Conservation (phyloP, 2,113 vertebrate species). For the Scalopus aquaticus region DNA sequence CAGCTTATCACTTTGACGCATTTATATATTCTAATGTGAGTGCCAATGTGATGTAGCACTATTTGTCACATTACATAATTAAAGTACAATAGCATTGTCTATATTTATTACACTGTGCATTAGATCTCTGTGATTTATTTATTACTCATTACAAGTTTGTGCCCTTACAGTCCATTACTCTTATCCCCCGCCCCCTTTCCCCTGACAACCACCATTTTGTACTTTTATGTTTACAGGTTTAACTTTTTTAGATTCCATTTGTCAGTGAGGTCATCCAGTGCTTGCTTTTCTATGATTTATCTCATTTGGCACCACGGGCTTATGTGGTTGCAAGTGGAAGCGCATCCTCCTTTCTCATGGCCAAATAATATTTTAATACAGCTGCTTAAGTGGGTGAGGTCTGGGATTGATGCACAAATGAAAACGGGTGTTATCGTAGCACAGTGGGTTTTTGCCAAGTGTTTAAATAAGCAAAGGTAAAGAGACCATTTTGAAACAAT, state of each 20-base stretch:
- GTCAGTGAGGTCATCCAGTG: not conserved
- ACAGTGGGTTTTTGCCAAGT: not conserved
- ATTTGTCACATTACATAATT: not conserved
- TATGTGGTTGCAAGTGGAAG: not conserved
- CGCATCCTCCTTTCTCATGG: not conserved
- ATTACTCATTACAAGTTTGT: not conserved
- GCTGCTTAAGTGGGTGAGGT: not conserved
- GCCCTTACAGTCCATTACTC: not conserved
- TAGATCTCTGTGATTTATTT: not conserved
- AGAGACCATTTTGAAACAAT: not conserved
- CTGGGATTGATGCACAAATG: not conserved
- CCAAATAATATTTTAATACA: not conserved
- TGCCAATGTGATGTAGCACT: not conserved
- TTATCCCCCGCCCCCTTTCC: no score
- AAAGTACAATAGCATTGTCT: no score
- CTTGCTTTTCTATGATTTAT: not conserved
- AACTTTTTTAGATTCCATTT: not conserved
- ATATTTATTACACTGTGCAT: not conserved
- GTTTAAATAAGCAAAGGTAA: not conserved
- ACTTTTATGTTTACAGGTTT: not conserved
- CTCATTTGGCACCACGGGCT: not conserved
- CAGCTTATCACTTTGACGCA: not conserved
- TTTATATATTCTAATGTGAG: not conserved
- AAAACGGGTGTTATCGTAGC: not conserved
- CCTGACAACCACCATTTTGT: not conserved